Base-by-base conservation (phyloP, 2,113 vertebrate genomes). In the Cyprinodon variegatus region DNA sequence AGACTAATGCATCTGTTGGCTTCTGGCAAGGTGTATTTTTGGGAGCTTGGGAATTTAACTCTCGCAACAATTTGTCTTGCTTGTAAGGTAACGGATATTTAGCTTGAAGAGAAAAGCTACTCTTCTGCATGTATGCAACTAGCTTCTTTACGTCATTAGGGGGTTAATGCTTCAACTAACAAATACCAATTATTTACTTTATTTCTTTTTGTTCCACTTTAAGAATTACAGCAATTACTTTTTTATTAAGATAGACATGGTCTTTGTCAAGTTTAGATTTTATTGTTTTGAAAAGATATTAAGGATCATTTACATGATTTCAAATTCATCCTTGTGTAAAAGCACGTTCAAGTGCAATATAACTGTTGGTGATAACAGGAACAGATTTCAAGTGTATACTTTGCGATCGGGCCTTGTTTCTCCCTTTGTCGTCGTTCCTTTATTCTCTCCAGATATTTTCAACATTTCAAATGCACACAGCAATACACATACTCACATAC, bases 401-500 rank as follows among this genome's bases (percentile, higher is more conserved):
- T 41, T 36, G 12, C 60, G 37, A 11, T 13, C 7, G 7, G 20
- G 20, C 7, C 61, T 38, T 11, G 11, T 64, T 64, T 36, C 9
- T n/a, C 17, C 9, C 36, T n/a, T 76, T 20, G 43, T 64, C 12
- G 13, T 57, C 9, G 29, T 67, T 48, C 57, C 37, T 5, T 72
- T 75, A n/a, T 17, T 62, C 59, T 48, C 66, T 75, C 39, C 41
- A 72, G 20, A 40, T 53, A 14, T 48, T 76, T 36, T 13, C 17
- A 20, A 57, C 17, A 57, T 57, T 57, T 69, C 73, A 40, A 67
- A 20, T 22, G 11, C 72, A 77, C 70, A 82, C 45, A 76, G 29
- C 46, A 53, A 60, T 60, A 64, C 59, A 69, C 66, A 61, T 74
- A 66, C 61, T 71, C 22, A 61, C n/a, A 76, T n/a, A 61, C 68